A percentile compares a stretch with the other conserved stretches of the same genome.
These are phyloP conservation scores for Geococcyx californianus DNA, from an alignment of 2,113 vertebrate genomes.

Conservation along the genomic window DNA sequence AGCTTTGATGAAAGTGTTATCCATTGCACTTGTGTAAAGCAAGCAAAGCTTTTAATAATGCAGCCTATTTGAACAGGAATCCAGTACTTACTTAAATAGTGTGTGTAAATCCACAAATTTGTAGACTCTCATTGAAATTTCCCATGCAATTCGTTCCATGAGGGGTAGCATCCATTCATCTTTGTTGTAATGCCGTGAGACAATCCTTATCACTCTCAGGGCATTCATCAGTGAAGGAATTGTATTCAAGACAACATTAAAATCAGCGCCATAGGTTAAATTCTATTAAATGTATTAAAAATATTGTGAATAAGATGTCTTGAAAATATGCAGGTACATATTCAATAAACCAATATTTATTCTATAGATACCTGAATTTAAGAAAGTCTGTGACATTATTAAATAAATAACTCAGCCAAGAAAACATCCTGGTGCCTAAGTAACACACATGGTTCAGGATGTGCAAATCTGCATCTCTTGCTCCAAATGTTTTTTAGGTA, in stretches of 20 bases:
- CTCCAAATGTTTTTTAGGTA: not conserved
- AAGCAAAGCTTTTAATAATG: not conserved
- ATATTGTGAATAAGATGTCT: not conserved
- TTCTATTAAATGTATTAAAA: constrained; percentile 44
- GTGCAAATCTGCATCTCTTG: not conserved
- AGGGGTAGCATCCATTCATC: constrained; percentile 87
- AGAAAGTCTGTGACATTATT: not conserved
- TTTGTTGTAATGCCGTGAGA: constrained; percentile 88
- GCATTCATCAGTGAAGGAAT: constrained; percentile 86
- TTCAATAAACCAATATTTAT: not conserved
- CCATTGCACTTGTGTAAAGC: fast-evolving
- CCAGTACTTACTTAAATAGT: constrained; percentile 82
- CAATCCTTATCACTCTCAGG: constrained; percentile 88
- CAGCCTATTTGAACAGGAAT: not conserved
- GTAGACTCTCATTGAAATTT: constrained; percentile 82
- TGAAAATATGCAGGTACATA: not conserved
- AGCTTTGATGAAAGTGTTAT: not conserved
- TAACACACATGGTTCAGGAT: not conserved
- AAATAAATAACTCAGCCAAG: not conserved
- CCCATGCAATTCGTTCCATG: constrained; percentile 92
- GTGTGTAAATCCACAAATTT: constrained; percentile 76
- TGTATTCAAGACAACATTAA: constrained; percentile 78
- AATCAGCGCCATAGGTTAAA: constrained; percentile 69
- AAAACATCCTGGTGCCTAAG: not conserved
- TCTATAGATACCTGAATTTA: not conserved